phyloP scores from a whole-genome alignment of 2,888 invertebrate genomes.

The Melitaea athalia region DNA sequence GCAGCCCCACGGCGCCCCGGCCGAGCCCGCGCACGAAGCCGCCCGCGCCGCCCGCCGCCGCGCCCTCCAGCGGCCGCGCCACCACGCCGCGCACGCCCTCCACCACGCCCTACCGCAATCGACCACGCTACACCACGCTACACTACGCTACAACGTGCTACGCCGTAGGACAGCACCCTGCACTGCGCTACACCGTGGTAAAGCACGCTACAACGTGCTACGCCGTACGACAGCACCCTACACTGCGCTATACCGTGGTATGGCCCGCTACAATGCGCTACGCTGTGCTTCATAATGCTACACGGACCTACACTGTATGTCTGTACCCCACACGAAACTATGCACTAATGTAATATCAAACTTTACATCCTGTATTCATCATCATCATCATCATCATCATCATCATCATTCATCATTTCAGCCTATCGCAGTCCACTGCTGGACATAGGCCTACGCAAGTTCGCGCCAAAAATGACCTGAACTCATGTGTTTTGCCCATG shows the following conservation, averaged over 20 bases:
- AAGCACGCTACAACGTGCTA: not conserved
- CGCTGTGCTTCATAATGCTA: too few relatives aligned
- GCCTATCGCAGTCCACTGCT: too few relatives aligned
- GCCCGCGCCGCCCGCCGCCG: slow-evolving; percentile 57
- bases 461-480: too few relatives aligned
- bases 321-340: too few relatives aligned
- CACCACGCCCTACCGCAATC: slow-evolving; percentile 57
- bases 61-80: slow-evolving; percentile 60
- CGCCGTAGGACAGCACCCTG: not conserved
- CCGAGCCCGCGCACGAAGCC: slow-evolving; percentile 65
- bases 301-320: too few relatives aligned
- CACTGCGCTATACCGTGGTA: not conserved
- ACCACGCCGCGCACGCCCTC: slow-evolving; percentile 67
- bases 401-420: too few relatives aligned
- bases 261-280: not conserved
- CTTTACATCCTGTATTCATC: too few relatives aligned
- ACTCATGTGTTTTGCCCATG: too few relatives aligned
- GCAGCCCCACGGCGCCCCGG: slow-evolving; percentile 60
- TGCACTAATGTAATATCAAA: too few relatives aligned
- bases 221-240: not conserved
- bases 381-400: too few relatives aligned
- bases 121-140: not conserved
- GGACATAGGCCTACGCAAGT: too few relatives aligned
- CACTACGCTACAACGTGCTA: slow-evolving; percentile 1
- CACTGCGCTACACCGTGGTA: not conserved